Conservation (phyloP, 2,888 invertebrate species). For the Carcina quercana region DNA sequence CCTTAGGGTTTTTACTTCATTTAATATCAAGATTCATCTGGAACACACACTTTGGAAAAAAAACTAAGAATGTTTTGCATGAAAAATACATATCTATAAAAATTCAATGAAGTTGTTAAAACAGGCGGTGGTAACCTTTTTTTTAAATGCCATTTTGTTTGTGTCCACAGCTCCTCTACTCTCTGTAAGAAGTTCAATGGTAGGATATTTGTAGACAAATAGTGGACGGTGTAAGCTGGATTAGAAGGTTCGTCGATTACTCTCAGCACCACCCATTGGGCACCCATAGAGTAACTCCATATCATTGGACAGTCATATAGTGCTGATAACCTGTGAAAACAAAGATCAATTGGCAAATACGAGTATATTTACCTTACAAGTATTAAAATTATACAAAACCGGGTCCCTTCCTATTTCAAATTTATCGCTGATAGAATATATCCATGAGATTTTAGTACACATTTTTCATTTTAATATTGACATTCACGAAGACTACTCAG, state of each 20-base stretch:
- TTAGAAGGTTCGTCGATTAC: constrained; percentile 31
- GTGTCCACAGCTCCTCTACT: constrained; percentile 24
- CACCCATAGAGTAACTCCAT: constrained; percentile 37
- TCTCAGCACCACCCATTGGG: constrained; percentile 29
- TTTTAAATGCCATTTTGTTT: constrained; percentile 18
- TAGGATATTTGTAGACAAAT: constrained; percentile 17
- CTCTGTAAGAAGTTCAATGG: constrained; percentile 28
- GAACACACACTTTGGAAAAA: too few relatives aligned
- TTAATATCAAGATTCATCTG: too few relatives aligned
- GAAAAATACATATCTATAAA: too few relatives aligned
- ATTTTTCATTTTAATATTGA: too few relatives aligned
- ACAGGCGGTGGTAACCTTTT: constrained; percentile 29
- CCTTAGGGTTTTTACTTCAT: too few relatives aligned
- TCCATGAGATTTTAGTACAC: too few relatives aligned
- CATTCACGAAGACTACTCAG: too few relatives aligned
- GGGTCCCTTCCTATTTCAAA: background rate
- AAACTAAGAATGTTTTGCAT: too few relatives aligned
- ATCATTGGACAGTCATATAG: constrained; percentile 35
- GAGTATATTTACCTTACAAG: background rate
- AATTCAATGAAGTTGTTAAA: too few relatives aligned
- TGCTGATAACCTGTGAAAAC: constrained; percentile 26
- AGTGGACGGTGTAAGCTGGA: constrained; percentile 32
- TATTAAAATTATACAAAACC: background rate
- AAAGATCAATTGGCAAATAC: background rate
- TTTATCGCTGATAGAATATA: too few relatives aligned